Evolutionary conservation across 2,888 invertebrate genomes (phyloP).

Genomic region (Exephanes ischioxanthus): DNA sequence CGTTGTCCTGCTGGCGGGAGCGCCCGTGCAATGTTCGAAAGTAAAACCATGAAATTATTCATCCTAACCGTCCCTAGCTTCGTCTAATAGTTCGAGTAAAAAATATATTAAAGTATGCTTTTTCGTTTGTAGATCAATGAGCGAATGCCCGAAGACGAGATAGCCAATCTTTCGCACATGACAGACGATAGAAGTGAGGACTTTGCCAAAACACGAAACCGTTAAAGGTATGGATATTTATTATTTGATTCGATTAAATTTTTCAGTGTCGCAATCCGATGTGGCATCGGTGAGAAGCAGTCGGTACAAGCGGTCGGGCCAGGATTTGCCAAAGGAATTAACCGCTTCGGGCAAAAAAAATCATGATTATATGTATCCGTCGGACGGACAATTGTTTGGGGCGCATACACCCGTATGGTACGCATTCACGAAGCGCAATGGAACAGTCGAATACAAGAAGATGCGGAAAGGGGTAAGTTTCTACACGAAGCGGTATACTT

Average conservation of each 20-base stretch:
- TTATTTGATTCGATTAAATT: background rate
- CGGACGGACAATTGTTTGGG: conserved; percentile 1
- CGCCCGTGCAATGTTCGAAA: background rate
- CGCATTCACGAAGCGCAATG: background rate
- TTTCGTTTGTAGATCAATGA: background rate
- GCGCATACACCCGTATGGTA: conserved; percentile 6
- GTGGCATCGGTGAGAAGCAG: background rate
- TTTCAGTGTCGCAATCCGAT: conserved; percentile 6
- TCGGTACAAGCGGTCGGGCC: background rate
- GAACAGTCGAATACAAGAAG: background rate
- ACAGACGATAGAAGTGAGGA: background rate
- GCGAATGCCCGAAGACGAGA: background rate
- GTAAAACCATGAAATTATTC: background rate
- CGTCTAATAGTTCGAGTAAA: background rate
- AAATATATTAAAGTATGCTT: background rate
- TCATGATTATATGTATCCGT: background rate
- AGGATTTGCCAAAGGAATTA: background rate
- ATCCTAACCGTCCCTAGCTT: background rate
- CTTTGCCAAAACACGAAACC: too few relatives aligned
- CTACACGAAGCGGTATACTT: too few relatives aligned
- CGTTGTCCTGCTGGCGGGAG: background rate
- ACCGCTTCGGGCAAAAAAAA: background rate
- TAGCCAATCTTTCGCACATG: background rate
- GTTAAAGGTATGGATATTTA: too few relatives aligned
- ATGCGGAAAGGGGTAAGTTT: background rate